Evolutionary conservation across 2,797 vertebrate genomes (phyloP), one percentile per base, ranked within the genome.

Genomic region (Meriones psammophilus): DNA sequence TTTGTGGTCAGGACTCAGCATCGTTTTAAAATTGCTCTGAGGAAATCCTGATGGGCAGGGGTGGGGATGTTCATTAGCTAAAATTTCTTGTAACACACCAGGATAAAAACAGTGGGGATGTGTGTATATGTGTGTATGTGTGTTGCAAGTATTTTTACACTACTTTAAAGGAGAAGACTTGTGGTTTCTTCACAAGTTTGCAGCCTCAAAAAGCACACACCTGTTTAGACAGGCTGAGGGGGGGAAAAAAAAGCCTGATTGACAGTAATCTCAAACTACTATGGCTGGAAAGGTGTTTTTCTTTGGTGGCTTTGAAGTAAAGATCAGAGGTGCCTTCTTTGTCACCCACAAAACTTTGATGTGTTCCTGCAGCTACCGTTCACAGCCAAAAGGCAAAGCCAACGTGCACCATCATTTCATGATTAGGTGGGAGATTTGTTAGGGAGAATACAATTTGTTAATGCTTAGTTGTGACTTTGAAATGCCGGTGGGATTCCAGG

Each of bases 291-390:
- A 97, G 22, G 15, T 9, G 95, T 88, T 96, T 96, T 95, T 96
- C 9, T 97, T 97, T 79, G 73, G 79, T 85, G 84, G 79, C 95
- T 98, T 97, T 97, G 95, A 98, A 97, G 96, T 91, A 85, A 96
- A 98, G 95, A 98, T 98, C 97, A 97, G 98, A 98, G 79, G 92
- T 97, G 89, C 91, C 88, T 94, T 96, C 74, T 96, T 95, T 94
- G 88, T 96, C 95, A 79, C 42, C 94, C 86, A 50, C 76, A 20
- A 92, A 87, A 89, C 96, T 98, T 97, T 98, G 97, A 96, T 97
- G 97, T 97, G 96, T 93, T 93, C 77, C 88, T 92, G 42, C 30
- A 87, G 62, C 78, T 89, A 26, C 54, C 56, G n/a, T 56, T 97
- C 95, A 95, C 66, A 89, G 89, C 95, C 69, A 76, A 14, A 92